These are phyloP conservation scores for Euclidia mi DNA, from an alignment of 2,888 invertebrate species.

Conservation along the genomic window DNA sequence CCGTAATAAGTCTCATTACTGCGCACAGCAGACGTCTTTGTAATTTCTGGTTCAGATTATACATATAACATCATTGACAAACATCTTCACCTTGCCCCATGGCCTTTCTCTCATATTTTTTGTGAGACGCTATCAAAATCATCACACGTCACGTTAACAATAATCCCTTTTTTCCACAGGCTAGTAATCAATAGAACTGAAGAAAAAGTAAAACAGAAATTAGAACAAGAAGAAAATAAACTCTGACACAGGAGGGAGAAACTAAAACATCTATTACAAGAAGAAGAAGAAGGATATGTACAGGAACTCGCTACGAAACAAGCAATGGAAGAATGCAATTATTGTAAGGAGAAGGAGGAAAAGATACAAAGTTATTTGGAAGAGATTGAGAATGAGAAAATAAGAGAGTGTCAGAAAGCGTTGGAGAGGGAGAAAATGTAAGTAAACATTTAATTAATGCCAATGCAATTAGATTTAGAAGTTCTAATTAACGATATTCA, in stretches of 20 bases:
- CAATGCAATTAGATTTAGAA: not conserved
- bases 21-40: no score
- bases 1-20: no score
- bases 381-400: slow-evolving; percentile 75
- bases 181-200: slow-evolving; percentile 77
- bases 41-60: no score
- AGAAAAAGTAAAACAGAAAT: slow-evolving; percentile 72
- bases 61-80: no score
- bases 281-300: slow-evolving; percentile 70
- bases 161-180: slow-evolving; percentile 52
- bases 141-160: no score
- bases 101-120: no score
- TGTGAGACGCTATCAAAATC: no score
- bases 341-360: slow-evolving; percentile 71
- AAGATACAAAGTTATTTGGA: slow-evolving; percentile 66
- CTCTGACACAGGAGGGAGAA: slow-evolving; percentile 81
- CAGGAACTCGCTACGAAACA: slow-evolving; percentile 70
- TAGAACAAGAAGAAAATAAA: slow-evolving; percentile 74
- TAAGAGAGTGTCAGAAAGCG: slow-evolving; percentile 78
- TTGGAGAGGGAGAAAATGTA: slow-evolving; percentile 84
- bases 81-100: no score
- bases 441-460: slow-evolving; percentile 38
- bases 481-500: not conserved
- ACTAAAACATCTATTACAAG: slow-evolving; percentile 67
- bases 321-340: slow-evolving; percentile 69